A percentile compares a stretch with the other conserved stretches of the same genome.
phyloP scores from a whole-genome alignment of 2,888 invertebrate species.

The Callimorpha dominula region DNA sequence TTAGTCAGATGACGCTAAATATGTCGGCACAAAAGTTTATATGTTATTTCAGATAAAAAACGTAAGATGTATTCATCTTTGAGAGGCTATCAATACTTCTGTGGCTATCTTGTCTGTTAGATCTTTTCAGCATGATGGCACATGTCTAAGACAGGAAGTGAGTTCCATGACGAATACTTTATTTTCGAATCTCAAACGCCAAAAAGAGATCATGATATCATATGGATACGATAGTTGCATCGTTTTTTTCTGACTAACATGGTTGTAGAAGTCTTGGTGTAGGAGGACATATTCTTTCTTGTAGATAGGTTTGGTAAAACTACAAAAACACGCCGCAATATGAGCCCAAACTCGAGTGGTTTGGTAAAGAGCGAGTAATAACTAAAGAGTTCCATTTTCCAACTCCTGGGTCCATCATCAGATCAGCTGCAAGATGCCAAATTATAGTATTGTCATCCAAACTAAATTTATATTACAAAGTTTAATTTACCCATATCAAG shows the following conservation, averaged over 20 bases:
- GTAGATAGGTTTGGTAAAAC: too few species aligned
- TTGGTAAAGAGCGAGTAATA: too few species aligned
- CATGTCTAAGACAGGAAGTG: neutral
- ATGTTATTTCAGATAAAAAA: neutral
- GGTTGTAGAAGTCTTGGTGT: neutral
- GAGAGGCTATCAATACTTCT: neutral
- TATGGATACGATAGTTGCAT: neutral
- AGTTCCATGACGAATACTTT: neutral
- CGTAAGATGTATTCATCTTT: neutral
- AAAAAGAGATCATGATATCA: neutral
- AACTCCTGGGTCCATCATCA: too few species aligned
- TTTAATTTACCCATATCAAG: too few species aligned
- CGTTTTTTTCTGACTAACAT: neutral
- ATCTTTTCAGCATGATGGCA: constrained; percentile 2
- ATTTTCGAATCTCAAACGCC: neutral
- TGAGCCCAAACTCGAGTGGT: too few species aligned
- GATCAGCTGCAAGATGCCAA: too few species aligned
- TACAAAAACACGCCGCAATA: too few species aligned
- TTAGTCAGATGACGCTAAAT: neutral
- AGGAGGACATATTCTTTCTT: neutral
- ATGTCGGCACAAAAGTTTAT: neutral
- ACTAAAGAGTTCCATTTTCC: too few species aligned
- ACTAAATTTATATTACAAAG: too few species aligned
- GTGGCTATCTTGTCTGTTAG: neutral
- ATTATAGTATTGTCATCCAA: too few species aligned